phyloP scores from a whole-genome alignment of 2,888 invertebrate species.

The Melipona beecheii region DNA sequence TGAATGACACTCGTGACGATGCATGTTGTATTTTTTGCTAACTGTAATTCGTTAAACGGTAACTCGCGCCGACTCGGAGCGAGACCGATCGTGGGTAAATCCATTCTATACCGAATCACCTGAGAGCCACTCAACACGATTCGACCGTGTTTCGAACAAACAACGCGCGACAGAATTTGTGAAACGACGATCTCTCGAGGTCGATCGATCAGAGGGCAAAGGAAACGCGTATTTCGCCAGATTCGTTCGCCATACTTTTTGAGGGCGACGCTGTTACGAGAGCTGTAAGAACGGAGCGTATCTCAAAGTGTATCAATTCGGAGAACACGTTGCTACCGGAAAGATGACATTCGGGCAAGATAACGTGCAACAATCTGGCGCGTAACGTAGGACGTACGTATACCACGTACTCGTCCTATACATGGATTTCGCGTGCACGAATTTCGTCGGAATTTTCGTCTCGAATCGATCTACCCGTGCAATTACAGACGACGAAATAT shows the following conservation, averaged over 20 bases:
- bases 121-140: no score
- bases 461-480: neutral
- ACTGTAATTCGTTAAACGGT: neutral
- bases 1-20: constrained; percentile 25
- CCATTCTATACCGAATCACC: neutral
- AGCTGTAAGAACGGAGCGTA: constrained; percentile 15
- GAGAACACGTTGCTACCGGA: constrained; percentile 58
- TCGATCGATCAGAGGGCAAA: no score
- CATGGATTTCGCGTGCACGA: no score
- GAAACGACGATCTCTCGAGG: no score
- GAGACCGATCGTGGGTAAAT: neutral
- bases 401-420: no score
- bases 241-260: no score
- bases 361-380: constrained; percentile 17
- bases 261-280: neutral
- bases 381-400: neutral
- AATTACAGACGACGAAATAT: no score
- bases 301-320: constrained; percentile 56
- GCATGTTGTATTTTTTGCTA: constrained; percentile 2
- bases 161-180: no score
- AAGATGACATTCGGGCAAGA: constrained; percentile 53
- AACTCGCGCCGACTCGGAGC: neutral
- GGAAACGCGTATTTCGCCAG: no score
- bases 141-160: neutral
- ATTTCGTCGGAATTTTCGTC: neutral